Evolutionary conservation across 37 sponge, comb jelly and placozoan genomes (phyloP), one percentile per base, ranked within the genome.

Genomic region (Chondrosia reniformis): DNA sequence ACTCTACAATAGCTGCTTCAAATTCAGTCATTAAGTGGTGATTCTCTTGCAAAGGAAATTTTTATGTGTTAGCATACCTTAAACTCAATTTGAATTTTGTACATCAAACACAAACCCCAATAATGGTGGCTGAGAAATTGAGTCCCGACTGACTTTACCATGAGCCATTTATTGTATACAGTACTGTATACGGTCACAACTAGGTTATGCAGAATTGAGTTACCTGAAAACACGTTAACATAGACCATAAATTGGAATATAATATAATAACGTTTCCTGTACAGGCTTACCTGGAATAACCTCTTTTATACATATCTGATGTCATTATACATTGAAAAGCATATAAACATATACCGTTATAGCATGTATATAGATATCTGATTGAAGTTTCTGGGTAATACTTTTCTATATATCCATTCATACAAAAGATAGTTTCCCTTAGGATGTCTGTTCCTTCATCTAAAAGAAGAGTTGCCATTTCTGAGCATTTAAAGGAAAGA

Each of bases 171-270:
- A n/a, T n/a, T n/a, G n/a, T n/a, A n/a, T 49, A 15, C 54, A 49
- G 54, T 49, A 15, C 15, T 19, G 15, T 19, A 12, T 66, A 66
- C 67, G 36, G 67, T 36, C 67, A 66, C 39, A 31, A 36, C 67
- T 66, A 39, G 67, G 67, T 66, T 66, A 66, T 66, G 39, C 38
- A 30, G 67, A 66, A 5, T 66, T 66, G 67, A 66, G 9, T 37
- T 66, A 66, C 21, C 67, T 30, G 67, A 39, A 66, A 66, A 66
- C 67, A 36, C 36, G 67, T 37, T 22, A 31, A 37, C 15, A 66
- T 66, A 36, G 17, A 66, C 67, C 36, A 30, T 39, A 8, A 8
- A 4, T 66, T 66, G 17, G 67, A 30, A 30, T 37, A 66, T 19
- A 5, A 66, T 30, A 66, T 66, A 7, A 30, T 36, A 66, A 37